A percentile compares a stretch with the other conserved stretches of the same genome.
Evolutionary conservation across 2,797 vertebrate genomes (phyloP).

Genomic region (Malacoctenus gilli): DNA sequence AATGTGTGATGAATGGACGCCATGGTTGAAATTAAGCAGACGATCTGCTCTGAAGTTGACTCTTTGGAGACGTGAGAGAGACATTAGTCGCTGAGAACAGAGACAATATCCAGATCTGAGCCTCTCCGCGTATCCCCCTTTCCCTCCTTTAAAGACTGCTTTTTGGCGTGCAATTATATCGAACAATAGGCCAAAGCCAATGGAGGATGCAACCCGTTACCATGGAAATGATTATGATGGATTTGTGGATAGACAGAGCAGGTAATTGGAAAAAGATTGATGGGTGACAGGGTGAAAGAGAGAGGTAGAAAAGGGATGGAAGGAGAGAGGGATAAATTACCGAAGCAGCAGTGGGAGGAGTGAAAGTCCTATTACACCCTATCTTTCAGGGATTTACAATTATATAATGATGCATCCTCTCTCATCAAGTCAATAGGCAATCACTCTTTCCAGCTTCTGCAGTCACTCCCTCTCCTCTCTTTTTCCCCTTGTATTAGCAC

Average conservation of each 20-base stretch:
- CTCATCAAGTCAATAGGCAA: constrained; percentile 74
- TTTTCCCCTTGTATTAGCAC: constrained; percentile 42
- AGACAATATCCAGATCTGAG: constrained; percentile 57
- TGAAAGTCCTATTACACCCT: constrained; percentile 75
- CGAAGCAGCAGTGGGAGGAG: constrained; percentile 63
- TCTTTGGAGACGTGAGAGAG: constrained; percentile 43
- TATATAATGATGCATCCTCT: constrained; percentile 78
- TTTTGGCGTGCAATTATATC: constrained; percentile 77
- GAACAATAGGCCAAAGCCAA: constrained; percentile 80
- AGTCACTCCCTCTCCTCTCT: constrained; percentile 56
- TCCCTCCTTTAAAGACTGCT: constrained; percentile 62
- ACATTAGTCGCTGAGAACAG: constrained; percentile 43
- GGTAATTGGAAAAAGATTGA: constrained; percentile 89
- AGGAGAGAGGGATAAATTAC: constrained; percentile 72
- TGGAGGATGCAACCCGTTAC: constrained; percentile 82
- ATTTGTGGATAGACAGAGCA: constrained; percentile 84
- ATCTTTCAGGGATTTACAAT: constrained; percentile 82
- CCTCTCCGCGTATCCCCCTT: constrained; percentile 46
- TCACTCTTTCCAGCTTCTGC: constrained; percentile 63
- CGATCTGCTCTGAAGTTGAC: constrained; percentile 58
- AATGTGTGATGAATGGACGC: constrained; percentile 53
- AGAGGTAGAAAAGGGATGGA: constrained; percentile 55
- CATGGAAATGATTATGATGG: constrained; percentile 86
- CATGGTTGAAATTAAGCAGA: constrained; percentile 53
- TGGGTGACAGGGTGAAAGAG: constrained; percentile 75